Evolutionary conservation across 2,888 invertebrate species (phyloP).

Genomic region (Isoperla grammatica): DNA sequence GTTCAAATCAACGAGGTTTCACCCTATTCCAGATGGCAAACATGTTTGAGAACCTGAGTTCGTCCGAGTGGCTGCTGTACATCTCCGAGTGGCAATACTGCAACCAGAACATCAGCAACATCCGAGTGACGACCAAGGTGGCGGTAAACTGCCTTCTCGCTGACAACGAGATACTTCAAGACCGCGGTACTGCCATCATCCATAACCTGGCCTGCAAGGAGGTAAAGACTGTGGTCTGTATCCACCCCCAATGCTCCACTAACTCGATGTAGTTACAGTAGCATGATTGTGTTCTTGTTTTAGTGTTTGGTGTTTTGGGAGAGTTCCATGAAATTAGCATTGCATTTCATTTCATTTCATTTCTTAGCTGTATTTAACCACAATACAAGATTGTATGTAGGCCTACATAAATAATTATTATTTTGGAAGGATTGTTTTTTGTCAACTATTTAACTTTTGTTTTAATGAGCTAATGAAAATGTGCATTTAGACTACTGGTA

Average conservation of each 20-base stretch:
- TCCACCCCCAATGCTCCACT: conserved; percentile 40
- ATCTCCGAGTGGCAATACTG: conserved; percentile 86
- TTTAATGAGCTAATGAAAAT: too few relatives aligned
- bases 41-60: conserved; percentile 80
- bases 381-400: too few relatives aligned
- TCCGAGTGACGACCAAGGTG: conserved; percentile 84
- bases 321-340: background rate
- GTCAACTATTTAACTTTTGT: too few relatives aligned
- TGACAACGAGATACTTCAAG: conserved; percentile 64
- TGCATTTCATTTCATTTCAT: background rate
- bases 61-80: conserved; percentile 89
- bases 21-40: conserved; percentile 86
- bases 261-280: background rate
- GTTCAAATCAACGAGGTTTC: too few relatives aligned
- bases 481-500: too few relatives aligned
- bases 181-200: conserved; percentile 78
- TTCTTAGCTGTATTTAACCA: conserved; percentile 1
- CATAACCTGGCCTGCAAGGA: conserved; percentile 92
- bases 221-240: conserved; percentile 95
- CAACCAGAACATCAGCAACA: conserved; percentile 75
- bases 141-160: conserved; percentile 79
- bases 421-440: too few relatives aligned
- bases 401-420: too few relatives aligned
- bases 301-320: background rate
- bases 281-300: background rate